Evolutionary conservation across 2,888 invertebrate species (phyloP).

Genomic region (Selenia dentaria): DNA sequence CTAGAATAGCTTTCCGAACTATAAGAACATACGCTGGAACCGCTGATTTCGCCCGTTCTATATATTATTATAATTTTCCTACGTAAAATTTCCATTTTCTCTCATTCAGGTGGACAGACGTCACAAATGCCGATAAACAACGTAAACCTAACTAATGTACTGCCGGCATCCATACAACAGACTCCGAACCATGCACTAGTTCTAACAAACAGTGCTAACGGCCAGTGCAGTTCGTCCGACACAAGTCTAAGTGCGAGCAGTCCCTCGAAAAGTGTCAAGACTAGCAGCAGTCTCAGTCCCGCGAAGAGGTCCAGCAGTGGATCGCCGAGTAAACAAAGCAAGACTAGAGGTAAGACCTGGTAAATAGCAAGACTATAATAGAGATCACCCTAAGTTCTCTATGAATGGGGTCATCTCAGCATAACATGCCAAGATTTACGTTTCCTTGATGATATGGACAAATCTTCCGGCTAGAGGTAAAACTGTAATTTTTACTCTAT

Average conservation of each 20-base stretch:
- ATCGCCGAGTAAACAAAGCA: constrained; percentile 91
- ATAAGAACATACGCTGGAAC: too few species aligned
- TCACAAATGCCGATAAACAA: constrained; percentile 71
- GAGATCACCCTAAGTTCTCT: too few species aligned
- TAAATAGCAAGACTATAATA: too few species aligned
- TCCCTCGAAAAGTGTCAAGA: constrained; percentile 94
- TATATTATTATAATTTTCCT: too few species aligned
- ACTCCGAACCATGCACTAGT: constrained; percentile 59
- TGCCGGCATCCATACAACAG: constrained; percentile 67
- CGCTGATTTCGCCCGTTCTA: too few species aligned
- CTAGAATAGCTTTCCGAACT: too few species aligned
- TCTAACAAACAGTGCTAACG: constrained; percentile 64
- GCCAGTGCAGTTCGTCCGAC: constrained; percentile 79
- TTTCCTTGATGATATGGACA: too few species aligned
- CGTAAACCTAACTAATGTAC: constrained; percentile 61
- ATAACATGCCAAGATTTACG: too few species aligned
- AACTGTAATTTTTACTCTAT: too few species aligned
- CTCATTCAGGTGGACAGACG: constrained; percentile 50
- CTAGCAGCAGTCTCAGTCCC: constrained; percentile 93
- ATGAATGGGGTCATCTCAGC: too few species aligned
- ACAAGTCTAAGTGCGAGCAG: constrained; percentile 89
- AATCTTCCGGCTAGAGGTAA: too few species aligned
- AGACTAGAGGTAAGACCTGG: constrained; percentile 90
- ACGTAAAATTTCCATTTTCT: too few species aligned
- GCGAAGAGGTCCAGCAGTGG: constrained; percentile 93